Conservation (phyloP, 2,113 vertebrate genomes). For the Neogale vison region DNA sequence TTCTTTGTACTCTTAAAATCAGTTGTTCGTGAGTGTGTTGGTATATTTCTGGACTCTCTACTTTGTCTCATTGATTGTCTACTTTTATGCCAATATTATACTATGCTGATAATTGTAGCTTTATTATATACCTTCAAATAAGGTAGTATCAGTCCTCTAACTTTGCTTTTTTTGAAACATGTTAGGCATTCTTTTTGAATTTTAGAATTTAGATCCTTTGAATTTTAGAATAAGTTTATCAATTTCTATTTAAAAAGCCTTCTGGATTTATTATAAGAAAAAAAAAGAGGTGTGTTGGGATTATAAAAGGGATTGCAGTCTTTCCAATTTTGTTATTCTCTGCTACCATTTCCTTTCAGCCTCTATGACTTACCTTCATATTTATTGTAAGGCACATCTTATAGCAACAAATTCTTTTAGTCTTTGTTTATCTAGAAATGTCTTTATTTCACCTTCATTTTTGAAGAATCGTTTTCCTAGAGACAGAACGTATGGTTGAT, state of each 20-base stretch:
- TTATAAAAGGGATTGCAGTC: neutral
- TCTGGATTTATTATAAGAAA: neutral
- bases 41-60: neutral
- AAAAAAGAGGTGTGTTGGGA: neutral
- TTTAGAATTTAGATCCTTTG: neutral
- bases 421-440: conserved; percentile 35
- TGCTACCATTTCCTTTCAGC: neutral
- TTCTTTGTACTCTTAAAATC: neutral
- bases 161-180: neutral
- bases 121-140: neutral
- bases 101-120: neutral
- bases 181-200: neutral
- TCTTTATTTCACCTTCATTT: conserved; percentile 22
- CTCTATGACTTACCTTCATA: neutral
- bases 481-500: neutral
- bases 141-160: neutral
- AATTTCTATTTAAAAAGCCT: neutral
- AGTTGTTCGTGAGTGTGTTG: neutral
- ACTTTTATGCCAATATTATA: neutral
- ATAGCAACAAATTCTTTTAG: neutral
- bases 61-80: neutral
- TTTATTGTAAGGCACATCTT: neutral
- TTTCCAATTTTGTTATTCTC: neutral
- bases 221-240: neutral
- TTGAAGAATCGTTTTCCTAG: neutral